Base-by-base conservation (phyloP, 2,113 vertebrate genomes). In the Brachirus orientalis region DNA sequence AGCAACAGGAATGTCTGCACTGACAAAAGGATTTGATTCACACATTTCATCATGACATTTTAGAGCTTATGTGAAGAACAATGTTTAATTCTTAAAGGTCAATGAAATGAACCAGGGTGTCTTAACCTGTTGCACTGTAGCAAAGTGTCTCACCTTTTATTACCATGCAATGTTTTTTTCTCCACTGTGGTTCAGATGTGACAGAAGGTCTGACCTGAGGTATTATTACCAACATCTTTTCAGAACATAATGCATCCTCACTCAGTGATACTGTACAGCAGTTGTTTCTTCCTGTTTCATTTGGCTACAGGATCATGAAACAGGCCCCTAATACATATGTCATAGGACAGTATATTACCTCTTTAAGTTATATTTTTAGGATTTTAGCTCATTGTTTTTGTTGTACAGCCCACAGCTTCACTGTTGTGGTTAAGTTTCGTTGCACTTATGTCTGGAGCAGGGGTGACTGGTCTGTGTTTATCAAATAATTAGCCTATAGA, bases 171-270 rank as follows among this genome's bases (percentile, higher is more conserved):
- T 45, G 4, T 0, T 53, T 22, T 1, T 1, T 57, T 56, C 33
- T 61, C 46, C 8, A 8, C 14, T 58, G 46, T 35, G 45, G 13
- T 46, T 66, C 51, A 69, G 77, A 86, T 84, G 80, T 87, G 75
- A 63, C 83, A 62, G 18, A 45, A 33, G 4, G 22, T 57, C 2
- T 11, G n/a, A 44, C 8, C 40, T 10, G 19, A 63, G 45, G 79
- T 65, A 81, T 75, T 68, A 63, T 62, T 86, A 17, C 74, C 78
- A 82, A n/a, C n/a, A n/a, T n/a, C n/a, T n/a, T n/a, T n/a, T n/a
- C n/a, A n/a, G n/a, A n/a, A 17, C 37, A 44, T 69, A 11, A 45
- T 48, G 62, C 62, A 46, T 22, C 43, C 16, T 16, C 44, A 45
- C 7, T n/a, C 44, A 45, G 14, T n/a, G n/a, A 43, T 14, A 43